Evolutionary conservation across 2,888 invertebrate species (phyloP).

Genomic region (Eremobia ochroleuca): DNA sequence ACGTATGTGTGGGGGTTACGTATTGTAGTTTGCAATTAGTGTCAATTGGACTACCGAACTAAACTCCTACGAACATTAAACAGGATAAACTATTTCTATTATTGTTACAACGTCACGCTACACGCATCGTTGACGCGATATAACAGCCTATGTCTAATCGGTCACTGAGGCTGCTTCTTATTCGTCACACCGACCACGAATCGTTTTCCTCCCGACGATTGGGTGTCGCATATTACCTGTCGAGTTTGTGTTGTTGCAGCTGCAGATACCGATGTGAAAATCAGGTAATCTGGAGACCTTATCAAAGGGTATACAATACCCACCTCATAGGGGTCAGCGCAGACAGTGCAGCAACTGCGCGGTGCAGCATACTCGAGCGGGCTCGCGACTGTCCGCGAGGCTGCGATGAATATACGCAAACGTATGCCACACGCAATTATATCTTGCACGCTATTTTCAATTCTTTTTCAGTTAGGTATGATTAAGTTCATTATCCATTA

Average conservation of each 20-base stretch:
- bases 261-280: not conserved
- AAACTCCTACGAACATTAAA: slow-evolving; percentile 38
- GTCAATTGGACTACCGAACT: slow-evolving; percentile 36
- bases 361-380: not conserved
- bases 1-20: slow-evolving; percentile 11
- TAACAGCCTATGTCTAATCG: not conserved
- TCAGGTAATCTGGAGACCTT: not conserved
- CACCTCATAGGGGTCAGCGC: not conserved
- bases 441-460: not conserved
- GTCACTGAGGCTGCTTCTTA: slow-evolving; percentile 3
- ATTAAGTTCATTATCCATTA: not conserved
- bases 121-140: slow-evolving; percentile 2
- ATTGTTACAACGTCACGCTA: slow-evolving; percentile 9
- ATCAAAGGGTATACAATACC: not conserved
- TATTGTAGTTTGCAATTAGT: slow-evolving; percentile 38
- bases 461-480: not conserved
- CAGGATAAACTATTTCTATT: slow-evolving; percentile 23
- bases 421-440: not conserved
- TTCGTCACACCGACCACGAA: not conserved
- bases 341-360: not conserved
- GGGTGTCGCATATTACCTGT: not conserved
- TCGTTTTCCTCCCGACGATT: not conserved
- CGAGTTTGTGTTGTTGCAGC: not conserved
- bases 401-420: not conserved
- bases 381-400: not conserved